Conservation (phyloP, 2,113 vertebrate genomes). For the Ammodytes dubius region DNA sequence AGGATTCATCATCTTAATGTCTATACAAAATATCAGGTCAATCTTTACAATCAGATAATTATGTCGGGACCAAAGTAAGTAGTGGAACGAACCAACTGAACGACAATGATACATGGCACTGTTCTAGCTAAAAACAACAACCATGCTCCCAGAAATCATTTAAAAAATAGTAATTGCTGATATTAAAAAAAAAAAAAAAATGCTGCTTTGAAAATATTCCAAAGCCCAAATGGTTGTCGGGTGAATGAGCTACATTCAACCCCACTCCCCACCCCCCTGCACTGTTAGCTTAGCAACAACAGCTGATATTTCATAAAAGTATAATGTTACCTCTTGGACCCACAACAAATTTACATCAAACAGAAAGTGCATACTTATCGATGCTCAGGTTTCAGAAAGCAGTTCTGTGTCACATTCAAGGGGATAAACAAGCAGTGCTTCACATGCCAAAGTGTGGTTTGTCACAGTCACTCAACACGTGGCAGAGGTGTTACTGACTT, state of each 20-base stretch:
- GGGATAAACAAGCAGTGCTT: slow-evolving; percentile 26
- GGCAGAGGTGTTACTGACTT: background rate
- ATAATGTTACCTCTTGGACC: slow-evolving; percentile 57
- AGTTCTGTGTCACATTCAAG: background rate
- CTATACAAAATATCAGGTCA: background rate
- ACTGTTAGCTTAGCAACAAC: background rate
- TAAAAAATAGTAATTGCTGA: background rate
- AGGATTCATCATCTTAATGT: background rate
- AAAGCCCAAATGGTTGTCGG: background rate
- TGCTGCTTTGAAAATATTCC: background rate
- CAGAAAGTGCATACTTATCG: slow-evolving; percentile 37
- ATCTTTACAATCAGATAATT: background rate
- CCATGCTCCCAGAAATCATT: background rate
- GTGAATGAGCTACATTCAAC: slow-evolving; percentile 22
- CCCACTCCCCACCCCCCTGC: background rate
- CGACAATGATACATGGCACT: no score
- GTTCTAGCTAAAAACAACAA: background rate
- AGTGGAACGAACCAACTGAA: background rate
- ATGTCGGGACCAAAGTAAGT: background rate
- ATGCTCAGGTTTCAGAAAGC: slow-evolving; percentile 51
- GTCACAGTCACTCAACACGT: slow-evolving; percentile 27
- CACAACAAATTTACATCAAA: slow-evolving; percentile 61
- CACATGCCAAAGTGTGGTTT: slow-evolving; percentile 43
- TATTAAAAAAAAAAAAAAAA: background rate
- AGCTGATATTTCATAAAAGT: slow-evolving; percentile 54